Evolutionary conservation across 2,888 invertebrate genomes (phyloP).

Genomic region (Folsomia candida): DNA sequence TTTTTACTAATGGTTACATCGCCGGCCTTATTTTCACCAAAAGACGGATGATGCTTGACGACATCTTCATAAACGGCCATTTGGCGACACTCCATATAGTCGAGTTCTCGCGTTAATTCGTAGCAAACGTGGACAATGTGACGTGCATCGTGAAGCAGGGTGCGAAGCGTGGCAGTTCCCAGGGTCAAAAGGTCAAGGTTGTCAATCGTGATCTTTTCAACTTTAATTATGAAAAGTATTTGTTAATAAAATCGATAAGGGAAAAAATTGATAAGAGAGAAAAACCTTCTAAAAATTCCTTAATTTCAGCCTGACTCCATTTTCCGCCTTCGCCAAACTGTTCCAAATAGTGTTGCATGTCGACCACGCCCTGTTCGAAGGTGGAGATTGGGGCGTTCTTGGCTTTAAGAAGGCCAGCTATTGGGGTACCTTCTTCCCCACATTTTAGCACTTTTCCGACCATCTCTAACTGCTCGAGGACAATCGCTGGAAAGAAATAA

Average conservation of each 20-base stretch:
- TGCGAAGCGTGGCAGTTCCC: constrained; percentile 19
- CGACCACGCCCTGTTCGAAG: constrained; percentile 6
- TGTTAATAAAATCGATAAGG: constrained; percentile 11
- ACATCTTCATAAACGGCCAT: constrained; percentile 20
- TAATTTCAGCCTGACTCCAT: neutral
- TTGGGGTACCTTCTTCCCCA: neutral
- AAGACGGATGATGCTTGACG: no score
- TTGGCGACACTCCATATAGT: constrained; percentile 22
- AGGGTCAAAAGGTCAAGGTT: constrained; percentile 24
- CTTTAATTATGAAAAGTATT: constrained; percentile 21
- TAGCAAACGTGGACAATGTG: constrained; percentile 28
- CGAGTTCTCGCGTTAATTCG: constrained; percentile 24
- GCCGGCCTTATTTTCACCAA: no score
- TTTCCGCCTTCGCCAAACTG: neutral
- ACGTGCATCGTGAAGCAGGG: constrained; percentile 24
- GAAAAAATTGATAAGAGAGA: constrained; percentile 9
- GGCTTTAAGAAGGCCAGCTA: neutral
- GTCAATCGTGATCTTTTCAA: constrained; percentile 32
- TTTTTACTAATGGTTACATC: no score
- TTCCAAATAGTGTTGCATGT: constrained; percentile 1
- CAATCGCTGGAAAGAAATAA: no score
- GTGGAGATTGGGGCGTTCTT: neutral
- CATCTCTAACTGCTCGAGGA: neutral
- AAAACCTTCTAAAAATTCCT: neutral
- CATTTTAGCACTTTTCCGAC: neutral